phyloP scores from a whole-genome alignment of 1,140 invertebrate species.

The Neodiprion virginianus region DNA sequence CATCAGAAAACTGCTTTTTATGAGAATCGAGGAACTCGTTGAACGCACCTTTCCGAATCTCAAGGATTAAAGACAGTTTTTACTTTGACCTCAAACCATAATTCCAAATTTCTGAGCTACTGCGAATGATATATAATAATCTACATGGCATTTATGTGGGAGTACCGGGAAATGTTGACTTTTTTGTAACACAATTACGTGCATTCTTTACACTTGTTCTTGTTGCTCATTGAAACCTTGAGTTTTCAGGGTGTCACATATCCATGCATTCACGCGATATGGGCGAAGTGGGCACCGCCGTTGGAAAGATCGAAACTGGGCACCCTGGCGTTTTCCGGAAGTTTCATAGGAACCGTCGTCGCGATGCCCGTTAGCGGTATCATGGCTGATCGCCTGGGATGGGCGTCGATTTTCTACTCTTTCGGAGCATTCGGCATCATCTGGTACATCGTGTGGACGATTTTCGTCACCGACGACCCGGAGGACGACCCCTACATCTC shows the following conservation, averaged over 20 bases:
- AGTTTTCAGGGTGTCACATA: constrained; percentile 83
- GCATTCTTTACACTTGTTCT: too few species aligned
- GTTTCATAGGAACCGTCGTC: constrained; percentile 83
- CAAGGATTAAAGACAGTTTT: too few species aligned
- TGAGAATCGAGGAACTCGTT: too few species aligned
- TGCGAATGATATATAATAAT: constrained; percentile 8
- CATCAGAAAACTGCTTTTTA: too few species aligned
- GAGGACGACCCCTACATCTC: constrained; percentile 78
- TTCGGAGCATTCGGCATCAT: constrained; percentile 78
- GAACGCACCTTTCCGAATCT: too few species aligned
- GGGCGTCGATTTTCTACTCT: constrained; percentile 89
- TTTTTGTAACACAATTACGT: too few species aligned
- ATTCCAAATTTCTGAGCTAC: background rate
- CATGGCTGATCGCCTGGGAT: constrained; percentile 76
- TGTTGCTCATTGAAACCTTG: constrained; percentile 21
- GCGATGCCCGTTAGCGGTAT: constrained; percentile 78
- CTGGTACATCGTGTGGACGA: constrained; percentile 76
- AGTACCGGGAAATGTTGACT: too few species aligned
- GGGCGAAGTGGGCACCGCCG: constrained; percentile 89
- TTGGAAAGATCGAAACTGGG: constrained; percentile 80
- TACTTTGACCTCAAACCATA: background rate
- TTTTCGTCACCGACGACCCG: constrained; percentile 78
- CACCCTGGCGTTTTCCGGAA: constrained; percentile 82
- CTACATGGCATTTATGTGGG: background rate
- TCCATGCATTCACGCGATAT: constrained; percentile 87